Conservation (phyloP, 2,888 invertebrate species). For the Lepidochitona cinerea region DNA sequence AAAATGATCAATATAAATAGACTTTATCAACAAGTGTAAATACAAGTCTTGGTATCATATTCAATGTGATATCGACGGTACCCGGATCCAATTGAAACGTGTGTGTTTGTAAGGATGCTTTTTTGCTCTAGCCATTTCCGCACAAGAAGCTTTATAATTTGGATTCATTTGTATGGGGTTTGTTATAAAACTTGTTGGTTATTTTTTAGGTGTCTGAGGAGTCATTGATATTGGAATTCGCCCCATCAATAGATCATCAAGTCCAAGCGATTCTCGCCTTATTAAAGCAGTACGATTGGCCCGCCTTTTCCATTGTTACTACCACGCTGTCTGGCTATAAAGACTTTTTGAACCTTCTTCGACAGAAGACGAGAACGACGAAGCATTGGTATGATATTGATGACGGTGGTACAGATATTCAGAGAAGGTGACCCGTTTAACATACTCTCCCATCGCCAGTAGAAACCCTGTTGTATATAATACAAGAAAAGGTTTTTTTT, state of each 20-base stretch:
- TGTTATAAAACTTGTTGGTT: neutral
- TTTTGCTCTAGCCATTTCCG: neutral
- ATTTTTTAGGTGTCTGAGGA: conserved; percentile 74
- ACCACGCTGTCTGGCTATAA: conserved; percentile 88
- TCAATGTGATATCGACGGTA: too few relatives aligned
- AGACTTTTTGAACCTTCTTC: conserved; percentile 93
- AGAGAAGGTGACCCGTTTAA: neutral
- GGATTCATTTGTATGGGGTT: neutral
- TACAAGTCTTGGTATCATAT: too few relatives aligned
- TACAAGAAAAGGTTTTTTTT: too few relatives aligned
- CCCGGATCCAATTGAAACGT: too few relatives aligned
- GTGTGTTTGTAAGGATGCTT: neutral
- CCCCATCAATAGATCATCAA: conserved; percentile 95
- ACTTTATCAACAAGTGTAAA: too few relatives aligned
- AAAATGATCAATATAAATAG: too few relatives aligned
- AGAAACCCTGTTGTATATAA: too few relatives aligned
- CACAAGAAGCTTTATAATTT: too few relatives aligned
- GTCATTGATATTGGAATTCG: conserved; percentile 90
- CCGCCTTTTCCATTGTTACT: conserved; percentile 89
- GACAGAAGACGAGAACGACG: conserved; percentile 74
- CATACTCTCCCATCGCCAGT: too few relatives aligned
- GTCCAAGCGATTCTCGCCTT: conserved; percentile 96
- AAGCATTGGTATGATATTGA: neutral
- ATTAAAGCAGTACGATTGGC: conserved; percentile 94
- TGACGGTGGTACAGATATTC: neutral